Evolutionary conservation across 2,797 vertebrate genomes (phyloP).

Genomic region (Amphiprion clarkii): DNA sequence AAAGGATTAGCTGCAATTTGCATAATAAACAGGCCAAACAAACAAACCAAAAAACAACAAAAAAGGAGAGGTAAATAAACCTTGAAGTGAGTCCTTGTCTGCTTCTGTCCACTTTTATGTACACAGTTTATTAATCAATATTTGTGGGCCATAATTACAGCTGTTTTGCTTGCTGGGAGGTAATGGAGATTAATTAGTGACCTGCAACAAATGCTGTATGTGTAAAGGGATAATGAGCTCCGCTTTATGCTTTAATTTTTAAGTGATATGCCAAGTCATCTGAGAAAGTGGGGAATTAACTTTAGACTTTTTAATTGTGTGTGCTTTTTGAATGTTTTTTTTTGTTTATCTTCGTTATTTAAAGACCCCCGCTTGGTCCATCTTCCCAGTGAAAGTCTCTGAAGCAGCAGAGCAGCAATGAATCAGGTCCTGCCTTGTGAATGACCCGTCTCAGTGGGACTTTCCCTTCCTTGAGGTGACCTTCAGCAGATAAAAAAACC

Average conservation of each 20-base stretch:
- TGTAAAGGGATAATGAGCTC: conserved; percentile 90
- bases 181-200: conserved; percentile 96
- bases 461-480: conserved; percentile 69
- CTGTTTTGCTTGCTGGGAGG: conserved; percentile 88
- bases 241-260: conserved; percentile 89
- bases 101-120: conserved; percentile 85
- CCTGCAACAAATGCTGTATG: conserved; percentile 89
- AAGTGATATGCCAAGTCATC: conserved; percentile 92
- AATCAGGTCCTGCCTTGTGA: conserved; percentile 57
- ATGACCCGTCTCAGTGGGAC: conserved; percentile 59
- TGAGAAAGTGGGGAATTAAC: conserved; percentile 80
- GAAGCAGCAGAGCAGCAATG: conserved; percentile 68
- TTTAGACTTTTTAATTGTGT: conserved; percentile 74
- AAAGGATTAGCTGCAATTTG: conserved; percentile 79
- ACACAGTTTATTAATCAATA: conserved; percentile 94
- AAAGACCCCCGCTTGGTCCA: conserved; percentile 45
- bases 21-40: conserved; percentile 80
- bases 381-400: conserved; percentile 58
- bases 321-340: conserved; percentile 51
- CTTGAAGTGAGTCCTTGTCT: conserved; percentile 83
- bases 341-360: conserved; percentile 59
- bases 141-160: conserved; percentile 94
- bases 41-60: conserved; percentile 46
- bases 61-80: conserved; percentile 80
- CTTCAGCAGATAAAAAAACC: conserved; percentile 62